Base-by-base conservation (phyloP, 2,888 invertebrate genomes). In the Spisula solida region DNA sequence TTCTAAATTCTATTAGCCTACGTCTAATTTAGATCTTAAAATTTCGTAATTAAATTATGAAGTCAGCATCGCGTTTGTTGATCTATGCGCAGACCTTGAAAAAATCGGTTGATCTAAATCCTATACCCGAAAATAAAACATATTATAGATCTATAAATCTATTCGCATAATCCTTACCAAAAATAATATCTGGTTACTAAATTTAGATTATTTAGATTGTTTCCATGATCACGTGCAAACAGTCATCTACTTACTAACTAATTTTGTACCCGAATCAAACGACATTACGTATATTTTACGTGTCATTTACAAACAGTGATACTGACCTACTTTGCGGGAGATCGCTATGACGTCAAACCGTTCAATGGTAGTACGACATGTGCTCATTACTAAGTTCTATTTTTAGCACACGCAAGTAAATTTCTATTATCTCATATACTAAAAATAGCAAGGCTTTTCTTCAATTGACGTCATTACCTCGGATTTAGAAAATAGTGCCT, bases 401-500 rank as follows among this genome's bases (percentile, higher is more conserved):
- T 86, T 85, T 86, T 88, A 91, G 87, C 48, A 86, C 20, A 47
- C 47, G 12, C 60, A 8, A 56, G 75, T 79, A 88, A 86, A 79
- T 56, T 82, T 81, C 87, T 90, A 91, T 92, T 91, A 92, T 88
- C 87, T 86, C 91, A 93, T 93, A 86, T 90, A 5, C 91, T 93
- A 92, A 85, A 86, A 66, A 86, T 92, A 92, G 91, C 51, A 82
- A 31, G 70, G 75, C 47, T 55, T 78, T 81, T 56, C 70, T 29
- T 60, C 34, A 29, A 55, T 86, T 92, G 88, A 92, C 89, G 92
- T 90, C 89, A 89, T 75, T n/a, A 29, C 12, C 20, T 34, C 47
- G 29, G 34, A 41, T 12, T 34, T 29, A 83, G 47, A 84, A 92
- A 88, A 91, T 88, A 92, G 90, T 92, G 47, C 90, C 47, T 80